These are phyloP conservation scores for Neomorphus geoffroyi DNA, from an alignment of 2,797 vertebrate species.

Conservation along the genomic window DNA sequence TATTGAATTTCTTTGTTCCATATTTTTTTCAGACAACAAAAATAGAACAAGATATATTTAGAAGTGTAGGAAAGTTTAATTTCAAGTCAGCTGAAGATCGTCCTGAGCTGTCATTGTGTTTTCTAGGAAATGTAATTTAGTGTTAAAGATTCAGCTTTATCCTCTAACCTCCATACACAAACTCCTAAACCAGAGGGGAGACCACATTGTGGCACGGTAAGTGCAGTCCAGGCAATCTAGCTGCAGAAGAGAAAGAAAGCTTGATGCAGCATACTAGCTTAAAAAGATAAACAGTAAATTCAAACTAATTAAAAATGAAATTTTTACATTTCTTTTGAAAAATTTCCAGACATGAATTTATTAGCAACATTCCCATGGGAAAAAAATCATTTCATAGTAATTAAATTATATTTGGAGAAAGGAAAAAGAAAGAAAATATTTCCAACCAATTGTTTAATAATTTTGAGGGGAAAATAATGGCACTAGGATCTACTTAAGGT, in stretches of 20 bases:
- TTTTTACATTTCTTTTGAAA: neutral
- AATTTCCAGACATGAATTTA: neutral
- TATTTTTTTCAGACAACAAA: neutral
- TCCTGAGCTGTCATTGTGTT: neutral
- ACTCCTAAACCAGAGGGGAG: neutral
- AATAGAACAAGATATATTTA: neutral
- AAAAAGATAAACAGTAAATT: neutral
- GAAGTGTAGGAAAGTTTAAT: neutral
- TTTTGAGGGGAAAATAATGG: neutral
- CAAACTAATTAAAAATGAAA: neutral
- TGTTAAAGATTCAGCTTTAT: neutral
- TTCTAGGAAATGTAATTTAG: neutral
- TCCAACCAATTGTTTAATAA: neutral
- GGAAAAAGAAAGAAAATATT: neutral
- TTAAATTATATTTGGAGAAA: neutral
- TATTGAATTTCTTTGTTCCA: neutral
- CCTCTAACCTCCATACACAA: neutral
- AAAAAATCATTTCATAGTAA: neutral
- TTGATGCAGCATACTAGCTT: neutral
- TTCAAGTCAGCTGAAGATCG: neutral
- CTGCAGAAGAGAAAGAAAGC: neutral
- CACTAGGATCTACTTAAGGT: neutral
- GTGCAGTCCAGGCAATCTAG: neutral
- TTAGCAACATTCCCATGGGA: neutral
- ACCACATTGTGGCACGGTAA: neutral